A percentile compares a stretch with the other conserved stretches of the same genome.
These are phyloP conservation scores for Pseudachorutes palmiensis DNA, from an alignment of 1,140 invertebrate species.

Conservation along the genomic window DNA sequence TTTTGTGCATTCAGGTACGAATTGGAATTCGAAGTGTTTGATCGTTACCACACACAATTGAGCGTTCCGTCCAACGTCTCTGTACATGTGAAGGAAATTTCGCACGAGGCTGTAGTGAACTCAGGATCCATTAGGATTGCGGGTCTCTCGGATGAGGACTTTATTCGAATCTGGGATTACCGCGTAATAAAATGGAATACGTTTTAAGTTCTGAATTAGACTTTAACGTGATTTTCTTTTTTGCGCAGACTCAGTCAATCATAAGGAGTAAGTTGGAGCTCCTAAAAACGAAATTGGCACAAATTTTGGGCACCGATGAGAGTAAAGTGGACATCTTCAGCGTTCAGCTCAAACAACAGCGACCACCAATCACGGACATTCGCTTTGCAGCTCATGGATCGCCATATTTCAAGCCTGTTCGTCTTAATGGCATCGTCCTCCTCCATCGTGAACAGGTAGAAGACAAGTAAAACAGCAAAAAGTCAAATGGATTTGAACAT, in stretches of 20 bases:
- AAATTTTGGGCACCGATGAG: slow-evolving; percentile 68
- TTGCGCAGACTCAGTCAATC: slow-evolving; percentile 58
- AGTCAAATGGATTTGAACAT: not conserved
- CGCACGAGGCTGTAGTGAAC: slow-evolving; percentile 88
- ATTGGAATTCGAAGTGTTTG: slow-evolving; percentile 84
- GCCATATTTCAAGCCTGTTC: slow-evolving; percentile 88
- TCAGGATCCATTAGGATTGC: slow-evolving; percentile 87
- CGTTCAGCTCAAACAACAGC: slow-evolving; percentile 73
- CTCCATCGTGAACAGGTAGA: slow-evolving; percentile 77
- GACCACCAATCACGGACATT: slow-evolving; percentile 84
- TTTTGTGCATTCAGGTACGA: slow-evolving; percentile 48
- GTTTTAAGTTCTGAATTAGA: not conserved
- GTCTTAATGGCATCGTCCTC: slow-evolving; percentile 86
- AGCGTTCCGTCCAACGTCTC: slow-evolving; percentile 87
- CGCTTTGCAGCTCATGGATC: slow-evolving; percentile 91
- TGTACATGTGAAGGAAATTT: slow-evolving; percentile 84
- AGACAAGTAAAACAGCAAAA: no score
- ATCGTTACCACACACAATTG: slow-evolving; percentile 84
- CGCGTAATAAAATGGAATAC: slow-evolving; percentile 46
- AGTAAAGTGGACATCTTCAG: slow-evolving; percentile 94
- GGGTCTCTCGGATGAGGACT: slow-evolving; percentile 80
- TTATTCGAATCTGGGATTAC: slow-evolving; percentile 83
- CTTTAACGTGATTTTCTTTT: slow-evolving; percentile 6
- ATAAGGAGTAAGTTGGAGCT: slow-evolving; percentile 78
- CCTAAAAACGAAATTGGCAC: slow-evolving; percentile 76